Evolutionary conservation across 2,888 invertebrate species (phyloP), one percentile per base, ranked within the genome.

Genomic region (Theretra japonica): DNA sequence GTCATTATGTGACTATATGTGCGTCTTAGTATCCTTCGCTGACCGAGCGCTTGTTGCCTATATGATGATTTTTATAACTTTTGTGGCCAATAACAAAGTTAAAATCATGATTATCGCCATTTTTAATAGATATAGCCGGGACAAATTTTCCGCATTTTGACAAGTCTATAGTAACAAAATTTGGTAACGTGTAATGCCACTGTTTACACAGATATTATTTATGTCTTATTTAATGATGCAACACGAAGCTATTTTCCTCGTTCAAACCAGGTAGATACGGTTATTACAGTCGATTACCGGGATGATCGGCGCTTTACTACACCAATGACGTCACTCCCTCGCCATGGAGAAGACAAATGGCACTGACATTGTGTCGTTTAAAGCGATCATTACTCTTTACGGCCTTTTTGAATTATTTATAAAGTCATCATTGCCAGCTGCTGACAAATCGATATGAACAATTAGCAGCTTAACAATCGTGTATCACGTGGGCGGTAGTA

Each of bases 311-410:
- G 15, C 2, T 23, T 62, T 48, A 48, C 23, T 65, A 48, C 17
- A 48, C 74, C 73, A 74, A 76, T 82, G 79, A 80, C 81, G 81
- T 83, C 81, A 82, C 77, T 76, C 73, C 71, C 70, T 73, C 74
- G 75, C 72, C 74, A 77, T 77, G 80, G 82, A 77, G 80, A 79
- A 79, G 79, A 81, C 23, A 48, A 75, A 78, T 79, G 83, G 82
- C 82, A 82, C 82, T 84, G 84, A 85, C 85, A 86, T 86, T 88
- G 88, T 78, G 75, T 75, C 74, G 76, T 82, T 82, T 80, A 82
- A 78, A 78, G 76, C 80, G 82, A 81, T 80, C 85, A 86, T 88
- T 88, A 84, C 62, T 41, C 62, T 41, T 65, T 21, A 41, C 41
- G 23, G 23, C 23, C 62, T 17, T 8, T 48, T 48, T 48, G 1